phyloP scores from a whole-genome alignment of 2,888 invertebrate species.

The Branchinecta sandiegonensis region DNA sequence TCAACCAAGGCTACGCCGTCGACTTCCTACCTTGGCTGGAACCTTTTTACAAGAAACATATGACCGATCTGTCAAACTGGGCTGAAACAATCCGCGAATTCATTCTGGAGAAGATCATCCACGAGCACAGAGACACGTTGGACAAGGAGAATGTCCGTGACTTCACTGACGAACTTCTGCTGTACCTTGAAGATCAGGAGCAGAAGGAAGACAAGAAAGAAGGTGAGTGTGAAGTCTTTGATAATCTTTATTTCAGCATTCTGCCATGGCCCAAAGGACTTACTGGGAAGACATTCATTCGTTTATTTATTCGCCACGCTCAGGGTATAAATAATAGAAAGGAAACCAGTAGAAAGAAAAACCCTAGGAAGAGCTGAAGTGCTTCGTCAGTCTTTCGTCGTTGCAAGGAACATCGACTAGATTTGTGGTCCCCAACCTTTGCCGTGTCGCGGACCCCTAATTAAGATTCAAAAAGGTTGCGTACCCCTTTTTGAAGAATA shows the following conservation, averaged over 20 bases:
- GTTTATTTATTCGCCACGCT: background rate
- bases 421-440: too few species aligned
- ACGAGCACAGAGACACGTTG: constrained; percentile 35
- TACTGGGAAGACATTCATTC: background rate
- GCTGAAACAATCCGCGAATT: constrained; percentile 53
- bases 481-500: too few species aligned
- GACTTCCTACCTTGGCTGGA: constrained; percentile 71
- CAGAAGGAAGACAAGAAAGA: constrained; percentile 26
- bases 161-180: constrained; percentile 61
- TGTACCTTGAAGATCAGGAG: constrained; percentile 48
- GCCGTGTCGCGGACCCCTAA: too few species aligned
- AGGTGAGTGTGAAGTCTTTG: constrained; percentile 1
- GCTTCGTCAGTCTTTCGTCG: too few species aligned
- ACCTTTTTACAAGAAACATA: constrained; percentile 53
- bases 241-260: constrained; percentile 19
- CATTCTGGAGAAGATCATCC: constrained; percentile 51
- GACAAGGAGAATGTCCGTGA: constrained; percentile 44
- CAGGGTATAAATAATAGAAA: background rate
- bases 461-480: too few species aligned
- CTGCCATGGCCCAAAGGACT: background rate
- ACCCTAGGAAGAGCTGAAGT: too few species aligned
- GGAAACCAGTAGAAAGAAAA: too few species aligned
- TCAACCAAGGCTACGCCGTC: constrained; percentile 72
- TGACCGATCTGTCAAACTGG: constrained; percentile 52
- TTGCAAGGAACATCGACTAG: too few species aligned